phyloP scores from a whole-genome alignment of 2,797 vertebrate species.

The Karalla daura region DNA sequence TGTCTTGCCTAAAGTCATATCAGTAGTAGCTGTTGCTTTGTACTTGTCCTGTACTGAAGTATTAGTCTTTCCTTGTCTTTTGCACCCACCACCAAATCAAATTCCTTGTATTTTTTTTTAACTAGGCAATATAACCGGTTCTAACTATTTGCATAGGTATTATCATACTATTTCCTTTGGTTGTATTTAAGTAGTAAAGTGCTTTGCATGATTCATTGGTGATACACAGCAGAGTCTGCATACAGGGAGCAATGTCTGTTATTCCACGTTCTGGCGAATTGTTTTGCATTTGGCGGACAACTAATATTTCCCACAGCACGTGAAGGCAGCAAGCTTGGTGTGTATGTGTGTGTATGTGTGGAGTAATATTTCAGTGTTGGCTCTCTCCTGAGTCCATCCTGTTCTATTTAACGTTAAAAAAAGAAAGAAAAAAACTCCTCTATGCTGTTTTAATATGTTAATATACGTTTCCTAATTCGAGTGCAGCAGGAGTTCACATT shows the following conservation, averaged over 20 bases:
- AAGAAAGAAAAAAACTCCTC: conserved; percentile 45
- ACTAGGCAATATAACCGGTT: no score
- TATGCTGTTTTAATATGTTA: conserved; percentile 8
- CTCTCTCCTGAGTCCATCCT: conserved; percentile 51
- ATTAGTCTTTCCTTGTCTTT: no score
- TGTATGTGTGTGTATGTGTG: conserved; percentile 38
- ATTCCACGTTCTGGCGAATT: not conserved
- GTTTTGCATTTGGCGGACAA: rapidly evolving
- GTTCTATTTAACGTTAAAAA: conserved; percentile 62
- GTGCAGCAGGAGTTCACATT: not conserved
- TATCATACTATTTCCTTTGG: no score
- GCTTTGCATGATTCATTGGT: not conserved
- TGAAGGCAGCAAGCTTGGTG: conserved; percentile 56
- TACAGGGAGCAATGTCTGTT: no score
- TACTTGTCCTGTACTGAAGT: no score
- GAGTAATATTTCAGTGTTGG: conserved; percentile 72
- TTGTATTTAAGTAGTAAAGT: not conserved
- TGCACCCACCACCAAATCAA: no score
- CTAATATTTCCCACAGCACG: not conserved
- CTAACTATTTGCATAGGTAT: no score
- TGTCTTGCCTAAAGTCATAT: no score
- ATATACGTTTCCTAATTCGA: not conserved
- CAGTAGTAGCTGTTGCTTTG: no score
- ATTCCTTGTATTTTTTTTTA: no score
- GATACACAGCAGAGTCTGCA: not conserved